These are phyloP conservation scores for Chrysoperla carnea DNA, from an alignment of 1,140 invertebrate genomes.

Conservation along the genomic window DNA sequence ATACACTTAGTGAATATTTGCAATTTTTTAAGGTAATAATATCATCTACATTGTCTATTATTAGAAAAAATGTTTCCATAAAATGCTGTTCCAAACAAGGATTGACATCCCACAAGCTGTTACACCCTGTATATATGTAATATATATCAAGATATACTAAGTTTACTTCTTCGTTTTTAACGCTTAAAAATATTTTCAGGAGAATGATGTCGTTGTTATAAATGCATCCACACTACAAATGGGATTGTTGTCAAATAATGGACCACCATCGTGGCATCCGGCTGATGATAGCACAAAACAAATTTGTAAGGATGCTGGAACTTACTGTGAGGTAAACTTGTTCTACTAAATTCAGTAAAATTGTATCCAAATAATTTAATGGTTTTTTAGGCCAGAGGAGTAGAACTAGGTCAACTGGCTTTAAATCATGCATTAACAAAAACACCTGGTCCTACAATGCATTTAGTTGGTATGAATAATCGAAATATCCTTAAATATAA, in stretches of 20 bases:
- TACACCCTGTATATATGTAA: too few species aligned
- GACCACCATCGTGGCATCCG: slow-evolving; percentile 71
- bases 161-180: too few species aligned
- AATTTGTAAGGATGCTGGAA: slow-evolving; percentile 34
- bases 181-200: too few species aligned
- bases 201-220: slow-evolving; percentile 56
- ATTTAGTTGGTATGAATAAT: slow-evolving; percentile 52
- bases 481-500: slow-evolving; percentile 36
- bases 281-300: slow-evolving; percentile 47
- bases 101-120: too few species aligned
- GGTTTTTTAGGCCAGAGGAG: slow-evolving; percentile 29
- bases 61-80: too few species aligned
- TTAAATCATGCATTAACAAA: slow-evolving; percentile 40
- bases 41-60: slow-evolving; percentile 1
- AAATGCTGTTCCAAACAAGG: too few species aligned
- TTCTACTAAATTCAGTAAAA: too few species aligned
- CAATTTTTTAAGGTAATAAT: slow-evolving; percentile 51
- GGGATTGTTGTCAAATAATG: slow-evolving; percentile 61
- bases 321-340: slow-evolving; percentile 41
- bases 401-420: slow-evolving; percentile 54
- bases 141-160: too few species aligned
- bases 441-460: slow-evolving; percentile 34
- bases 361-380: neutral
- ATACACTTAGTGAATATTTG: slow-evolving; percentile 51
- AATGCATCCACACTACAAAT: slow-evolving; percentile 67